Evolutionary conservation across 1,140 invertebrate species (phyloP).

Genomic region (Bombus sibiricus): DNA sequence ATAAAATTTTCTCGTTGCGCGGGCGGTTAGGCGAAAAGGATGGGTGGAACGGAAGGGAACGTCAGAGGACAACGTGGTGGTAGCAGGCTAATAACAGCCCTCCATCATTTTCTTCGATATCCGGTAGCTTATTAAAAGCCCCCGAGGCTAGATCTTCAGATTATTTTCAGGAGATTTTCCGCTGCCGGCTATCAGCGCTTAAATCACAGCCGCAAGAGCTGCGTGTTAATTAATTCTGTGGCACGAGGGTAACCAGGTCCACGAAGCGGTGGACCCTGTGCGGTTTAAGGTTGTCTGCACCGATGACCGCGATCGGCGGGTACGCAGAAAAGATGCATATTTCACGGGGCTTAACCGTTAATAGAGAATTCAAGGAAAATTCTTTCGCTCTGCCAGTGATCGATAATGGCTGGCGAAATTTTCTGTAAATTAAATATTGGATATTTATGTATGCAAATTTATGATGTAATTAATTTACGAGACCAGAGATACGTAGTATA

Average conservation of each 20-base stretch:
- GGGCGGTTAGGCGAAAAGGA: not conserved
- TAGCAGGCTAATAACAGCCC: conserved; percentile 38
- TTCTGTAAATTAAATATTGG: not conserved
- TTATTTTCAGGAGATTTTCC: conserved; percentile 53
- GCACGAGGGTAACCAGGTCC: conserved; percentile 37
- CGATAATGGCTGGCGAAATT: not conserved
- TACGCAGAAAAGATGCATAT: conserved; percentile 29
- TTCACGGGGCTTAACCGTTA: conserved; percentile 8
- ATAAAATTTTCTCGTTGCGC: conserved; percentile 43
- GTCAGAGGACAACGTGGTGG: not conserved
- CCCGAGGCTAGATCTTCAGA: conserved; percentile 51
- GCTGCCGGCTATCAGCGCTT: conserved; percentile 16
- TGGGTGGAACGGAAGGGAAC: too few species aligned
- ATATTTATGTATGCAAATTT: not conserved
- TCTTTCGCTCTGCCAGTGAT: not conserved
- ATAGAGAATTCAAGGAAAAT: conserved; percentile 17
- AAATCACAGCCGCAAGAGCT: conserved; percentile 49
- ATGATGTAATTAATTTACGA: too few species aligned
- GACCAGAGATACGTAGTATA: too few species aligned
- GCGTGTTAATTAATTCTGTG: conserved; percentile 68
- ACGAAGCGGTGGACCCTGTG: conserved; percentile 31
- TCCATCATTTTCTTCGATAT: conserved; percentile 45
- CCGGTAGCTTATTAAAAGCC: conserved; percentile 50
- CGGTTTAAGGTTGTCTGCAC: conserved; percentile 44
- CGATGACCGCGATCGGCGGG: conserved; percentile 17